Conservation (phyloP, 2,113 vertebrate species). For the Chaetorhynchus papuensis region DNA sequence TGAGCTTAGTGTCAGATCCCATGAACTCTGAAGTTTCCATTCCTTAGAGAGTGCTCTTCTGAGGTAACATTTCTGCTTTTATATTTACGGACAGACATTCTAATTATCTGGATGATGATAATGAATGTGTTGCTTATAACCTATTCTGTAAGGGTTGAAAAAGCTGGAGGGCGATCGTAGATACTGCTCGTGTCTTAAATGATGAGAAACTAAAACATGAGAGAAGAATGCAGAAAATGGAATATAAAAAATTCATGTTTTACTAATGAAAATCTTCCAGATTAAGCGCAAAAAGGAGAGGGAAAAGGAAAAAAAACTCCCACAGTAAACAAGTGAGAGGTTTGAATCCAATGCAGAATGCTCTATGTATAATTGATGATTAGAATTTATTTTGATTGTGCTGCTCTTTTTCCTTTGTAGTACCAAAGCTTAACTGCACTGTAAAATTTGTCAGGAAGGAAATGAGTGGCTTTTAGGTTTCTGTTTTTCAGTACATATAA, state of each 20-base stretch:
- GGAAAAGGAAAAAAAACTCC: background rate
- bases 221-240: constrained; percentile 62
- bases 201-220: constrained; percentile 38
- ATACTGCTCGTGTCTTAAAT: constrained; percentile 48
- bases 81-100: constrained; percentile 60
- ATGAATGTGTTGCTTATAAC: constrained; percentile 67
- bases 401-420: background rate
- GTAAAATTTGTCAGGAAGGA: background rate
- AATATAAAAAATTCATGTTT: constrained; percentile 62
- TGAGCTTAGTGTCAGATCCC: constrained; percentile 28
- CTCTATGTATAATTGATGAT: constrained; percentile 48
- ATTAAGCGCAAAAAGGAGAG: constrained; percentile 21
- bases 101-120: constrained; percentile 65
- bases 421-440: background rate
- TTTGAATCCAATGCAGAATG: background rate
- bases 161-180: constrained; percentile 50
- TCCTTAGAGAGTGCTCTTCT: constrained; percentile 12
- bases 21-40: background rate
- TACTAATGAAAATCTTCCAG: constrained; percentile 56
- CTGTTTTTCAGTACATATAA: background rate
- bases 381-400: constrained; percentile 35
- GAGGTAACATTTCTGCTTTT: constrained; percentile 51
- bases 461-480: background rate
- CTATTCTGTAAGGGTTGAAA: constrained; percentile 53
- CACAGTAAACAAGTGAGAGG: constrained; percentile 44